Percentiles rank a stretch among this genome's conserved stretches.
Conservation (phyloP, 2,888 invertebrate species). For the Teleogryllus oceanicus region DNA sequence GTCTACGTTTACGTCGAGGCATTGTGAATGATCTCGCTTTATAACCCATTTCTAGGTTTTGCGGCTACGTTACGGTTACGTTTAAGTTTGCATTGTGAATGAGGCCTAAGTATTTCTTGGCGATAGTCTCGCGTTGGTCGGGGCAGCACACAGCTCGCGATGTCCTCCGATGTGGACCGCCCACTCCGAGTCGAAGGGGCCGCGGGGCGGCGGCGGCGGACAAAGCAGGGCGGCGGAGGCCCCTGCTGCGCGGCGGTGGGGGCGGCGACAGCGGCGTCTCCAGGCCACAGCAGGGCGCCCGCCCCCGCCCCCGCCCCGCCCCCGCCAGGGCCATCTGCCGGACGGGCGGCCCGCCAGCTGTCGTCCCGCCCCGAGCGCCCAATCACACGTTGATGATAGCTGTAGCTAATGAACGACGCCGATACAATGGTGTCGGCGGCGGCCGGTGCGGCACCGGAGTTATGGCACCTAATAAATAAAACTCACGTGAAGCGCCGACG, state of each 20-base stretch:
- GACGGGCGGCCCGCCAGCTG: not conserved
- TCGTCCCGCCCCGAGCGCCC: conserved; percentile 18
- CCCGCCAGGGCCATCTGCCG: not conserved
- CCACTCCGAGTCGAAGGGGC: not conserved
- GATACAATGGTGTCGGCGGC: conserved; percentile 6
- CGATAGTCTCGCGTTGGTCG: too few species aligned
- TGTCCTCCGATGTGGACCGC: too few species aligned
- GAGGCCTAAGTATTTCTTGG: too few species aligned
- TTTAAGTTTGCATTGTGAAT: too few species aligned
- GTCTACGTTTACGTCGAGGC: too few species aligned
- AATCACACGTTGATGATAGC: conserved; percentile 18
- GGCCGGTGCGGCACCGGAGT: conserved; percentile 7
- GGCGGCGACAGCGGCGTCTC: conserved; percentile 23
- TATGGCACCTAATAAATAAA: conserved; percentile 18
- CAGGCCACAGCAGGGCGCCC: conserved; percentile 5
- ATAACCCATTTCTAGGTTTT: too few species aligned
- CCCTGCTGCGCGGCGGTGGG: not conserved
- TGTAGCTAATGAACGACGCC: conserved; percentile 18
- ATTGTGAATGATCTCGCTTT: too few species aligned
- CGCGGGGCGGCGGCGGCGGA: not conserved
- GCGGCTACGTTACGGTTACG: too few species aligned
- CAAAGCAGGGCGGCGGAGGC: not conserved
- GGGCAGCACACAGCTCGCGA: too few species aligned
- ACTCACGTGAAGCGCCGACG: not conserved
- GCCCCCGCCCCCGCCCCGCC: not conserved